These are phyloP conservation scores for Tapirus indicus DNA, from an alignment of 2,797 vertebrate genomes.

Conservation along the genomic window DNA sequence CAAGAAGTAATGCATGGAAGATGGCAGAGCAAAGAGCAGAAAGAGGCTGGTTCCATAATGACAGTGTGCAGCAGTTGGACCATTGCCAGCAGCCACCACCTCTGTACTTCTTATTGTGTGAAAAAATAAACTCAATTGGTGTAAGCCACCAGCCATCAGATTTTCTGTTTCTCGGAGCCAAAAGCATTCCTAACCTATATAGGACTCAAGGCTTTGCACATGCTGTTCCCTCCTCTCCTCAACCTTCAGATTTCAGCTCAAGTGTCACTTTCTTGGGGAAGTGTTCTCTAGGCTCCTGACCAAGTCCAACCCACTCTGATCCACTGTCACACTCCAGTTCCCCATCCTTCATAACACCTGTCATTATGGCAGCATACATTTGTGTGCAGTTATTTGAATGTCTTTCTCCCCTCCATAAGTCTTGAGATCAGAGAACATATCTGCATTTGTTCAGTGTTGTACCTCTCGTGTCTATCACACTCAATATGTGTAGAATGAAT, in stretches of 20 bases:
- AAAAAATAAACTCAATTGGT: neutral
- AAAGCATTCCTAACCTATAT: neutral
- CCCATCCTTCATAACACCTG: neutral
- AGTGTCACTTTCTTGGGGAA: neutral
- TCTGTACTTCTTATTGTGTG: neutral
- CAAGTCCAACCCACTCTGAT: neutral
- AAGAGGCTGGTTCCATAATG: neutral
- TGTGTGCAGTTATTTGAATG: neutral
- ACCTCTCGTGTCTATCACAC: neutral
- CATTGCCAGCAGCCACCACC: neutral
- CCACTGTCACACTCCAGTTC: neutral
- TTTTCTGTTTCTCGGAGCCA: neutral
- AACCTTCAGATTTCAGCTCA: neutral
- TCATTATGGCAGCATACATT: neutral
- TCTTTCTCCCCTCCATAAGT: neutral
- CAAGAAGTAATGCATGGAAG: neutral
- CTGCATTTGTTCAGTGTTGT: neutral
- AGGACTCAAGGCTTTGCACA: neutral
- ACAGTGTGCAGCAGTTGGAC: neutral
- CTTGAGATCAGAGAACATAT: neutral
- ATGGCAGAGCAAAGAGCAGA: neutral
- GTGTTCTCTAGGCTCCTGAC: neutral
- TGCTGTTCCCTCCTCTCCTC: neutral
- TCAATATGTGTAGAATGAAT: neutral
- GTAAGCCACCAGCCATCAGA: neutral